Base-by-base conservation (phyloP, 2,888 invertebrate genomes). In the Ephialtes manifestator region DNA sequence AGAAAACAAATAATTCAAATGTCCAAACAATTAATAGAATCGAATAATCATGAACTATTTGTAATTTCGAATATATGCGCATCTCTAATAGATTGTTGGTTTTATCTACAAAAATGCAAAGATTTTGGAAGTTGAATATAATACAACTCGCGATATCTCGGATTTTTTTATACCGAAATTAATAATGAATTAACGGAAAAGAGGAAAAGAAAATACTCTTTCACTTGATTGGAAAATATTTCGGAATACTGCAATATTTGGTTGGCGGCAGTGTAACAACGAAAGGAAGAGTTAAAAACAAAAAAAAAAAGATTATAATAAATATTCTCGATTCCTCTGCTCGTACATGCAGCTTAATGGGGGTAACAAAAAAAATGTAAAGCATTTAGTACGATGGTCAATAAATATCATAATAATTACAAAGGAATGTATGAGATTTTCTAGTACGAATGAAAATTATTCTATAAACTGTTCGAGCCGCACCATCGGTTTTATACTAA, bases 231-330 rank as follows among this genome's bases (percentile, higher is more conserved):
- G 71, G 76, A 51, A 79, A 75, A 75, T 63, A 79, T 79, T 78
- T 79, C 67, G 79, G 75, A 91, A 90, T 91, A 90, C 90, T 90
- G 89, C 86, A 74, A 86, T 75, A 86, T 88, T 86, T 89, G 87
- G 88, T 86, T 83, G 84, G 81, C 85, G 90, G 90, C 91, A 90
- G 91, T 91, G 90, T 87, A 88, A 88, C 85, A 88, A 86, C 86
- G 48, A 88, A 87, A 48, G 5, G 70, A 81, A 71, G 68, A 79
- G 31, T 46, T 20, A 65, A 58, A 67, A 68, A 35, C 53, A 31
- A n/a, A 60, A 39, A 65, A 58, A 67, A 68, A 35, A 58, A 31
- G 20, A 60, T 77, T 24, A 35, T 4, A 67, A 67, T 10, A 53
- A 84, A 83, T 79, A 78, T 55, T 67, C 63, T 77, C 35, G 24